phyloP scores from a whole-genome alignment of 2,797 vertebrate species.

The Gila robusta region DNA sequence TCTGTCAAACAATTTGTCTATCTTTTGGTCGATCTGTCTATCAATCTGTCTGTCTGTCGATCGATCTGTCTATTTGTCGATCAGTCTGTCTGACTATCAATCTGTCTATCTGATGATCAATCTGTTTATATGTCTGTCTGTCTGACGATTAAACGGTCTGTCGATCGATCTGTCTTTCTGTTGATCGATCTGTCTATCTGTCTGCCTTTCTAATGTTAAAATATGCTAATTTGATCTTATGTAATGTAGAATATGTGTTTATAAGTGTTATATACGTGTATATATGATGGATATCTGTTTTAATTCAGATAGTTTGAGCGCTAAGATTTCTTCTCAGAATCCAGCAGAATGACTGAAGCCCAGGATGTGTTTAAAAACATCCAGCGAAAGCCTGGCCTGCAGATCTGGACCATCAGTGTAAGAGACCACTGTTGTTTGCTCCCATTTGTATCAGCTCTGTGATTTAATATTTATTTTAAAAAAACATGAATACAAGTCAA shows the following conservation, averaged over 20 bases:
- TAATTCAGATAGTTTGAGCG: background rate
- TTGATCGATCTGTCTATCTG: background rate
- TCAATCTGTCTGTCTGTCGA: too few relatives aligned
- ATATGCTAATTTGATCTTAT: background rate
- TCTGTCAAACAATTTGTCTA: too few relatives aligned
- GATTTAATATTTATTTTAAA: background rate
- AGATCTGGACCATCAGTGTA: conserved; percentile 94
- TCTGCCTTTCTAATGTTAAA: background rate
- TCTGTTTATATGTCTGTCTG: background rate
- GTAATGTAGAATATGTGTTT: background rate
- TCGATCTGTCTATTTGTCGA: too few relatives aligned
- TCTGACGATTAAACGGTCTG: background rate
- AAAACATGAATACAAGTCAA: background rate
- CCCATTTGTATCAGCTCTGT: background rate
- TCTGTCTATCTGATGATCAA: background rate
- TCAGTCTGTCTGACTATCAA: accelerated
- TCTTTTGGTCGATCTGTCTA: too few relatives aligned
- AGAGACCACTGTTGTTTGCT: conserved; percentile 57
- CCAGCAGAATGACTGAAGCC: conserved; percentile 78
- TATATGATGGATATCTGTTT: background rate
- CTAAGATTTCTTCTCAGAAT: conserved; percentile 65
- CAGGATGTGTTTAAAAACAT: conserved; percentile 72
- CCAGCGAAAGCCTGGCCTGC: conserved; percentile 83
- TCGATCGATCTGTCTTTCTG: background rate
- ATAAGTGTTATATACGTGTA: background rate